These are phyloP conservation scores for Drosophila serrata DNA, from an alignment of 1,140 invertebrate genomes.

Conservation along the genomic window DNA sequence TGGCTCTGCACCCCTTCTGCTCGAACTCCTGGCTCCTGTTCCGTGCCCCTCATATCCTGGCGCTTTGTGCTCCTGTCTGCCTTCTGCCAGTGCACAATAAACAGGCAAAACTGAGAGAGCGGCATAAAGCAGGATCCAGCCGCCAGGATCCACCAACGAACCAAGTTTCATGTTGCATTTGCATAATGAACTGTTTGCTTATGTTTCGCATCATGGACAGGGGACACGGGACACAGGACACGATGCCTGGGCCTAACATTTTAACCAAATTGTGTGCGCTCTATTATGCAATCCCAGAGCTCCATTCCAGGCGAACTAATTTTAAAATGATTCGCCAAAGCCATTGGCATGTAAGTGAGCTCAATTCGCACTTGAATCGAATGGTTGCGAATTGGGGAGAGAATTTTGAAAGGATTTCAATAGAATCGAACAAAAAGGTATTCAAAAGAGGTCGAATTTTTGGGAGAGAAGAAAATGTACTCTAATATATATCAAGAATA, in stretches of 20 bases:
- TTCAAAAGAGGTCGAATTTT: not conserved
- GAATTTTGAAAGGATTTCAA: not conserved
- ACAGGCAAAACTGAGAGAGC: constrained; percentile 70
- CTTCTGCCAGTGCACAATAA: constrained; percentile 73
- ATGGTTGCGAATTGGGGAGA: not conserved
- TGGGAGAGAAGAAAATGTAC: not conserved
- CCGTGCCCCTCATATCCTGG: constrained; percentile 26
- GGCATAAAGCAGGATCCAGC: constrained; percentile 56
- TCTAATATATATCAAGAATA: not conserved
- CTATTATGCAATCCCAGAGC: constrained; percentile 59
- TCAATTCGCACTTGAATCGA: constrained; percentile 6
- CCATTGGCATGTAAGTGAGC: constrained; percentile 3
- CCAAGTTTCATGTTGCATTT: constrained; percentile 77
- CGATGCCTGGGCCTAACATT: constrained; percentile 56
- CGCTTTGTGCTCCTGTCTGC: constrained; percentile 70
- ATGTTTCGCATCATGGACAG: constrained; percentile 64
- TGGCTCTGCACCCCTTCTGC: constrained; percentile 2
- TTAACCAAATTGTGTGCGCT: constrained; percentile 76
- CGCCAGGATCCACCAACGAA: constrained; percentile 18
- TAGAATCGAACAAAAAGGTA: not conserved
- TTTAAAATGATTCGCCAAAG: constrained; percentile 40
- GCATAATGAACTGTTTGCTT: constrained; percentile 80
- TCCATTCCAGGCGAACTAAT: constrained; percentile 42
- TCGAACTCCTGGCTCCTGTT: not conserved
- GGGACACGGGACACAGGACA: not conserved